phyloP scores from a whole-genome alignment of 2,797 vertebrate species.

The Cygnus olor region DNA sequence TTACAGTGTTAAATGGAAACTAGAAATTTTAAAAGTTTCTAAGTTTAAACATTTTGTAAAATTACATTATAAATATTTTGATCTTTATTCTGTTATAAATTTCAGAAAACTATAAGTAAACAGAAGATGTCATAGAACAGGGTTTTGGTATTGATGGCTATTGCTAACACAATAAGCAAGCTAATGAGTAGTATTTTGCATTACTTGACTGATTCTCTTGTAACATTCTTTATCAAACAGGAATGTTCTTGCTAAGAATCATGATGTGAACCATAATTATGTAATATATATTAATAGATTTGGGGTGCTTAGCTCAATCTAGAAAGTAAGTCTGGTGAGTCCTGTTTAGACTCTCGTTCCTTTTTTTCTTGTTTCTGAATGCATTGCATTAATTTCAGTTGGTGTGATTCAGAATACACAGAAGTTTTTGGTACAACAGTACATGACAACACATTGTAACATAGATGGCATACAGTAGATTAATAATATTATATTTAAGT shows the following conservation, averaged over 20 bases:
- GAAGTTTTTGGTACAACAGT: background rate
- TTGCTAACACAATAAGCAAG: background rate
- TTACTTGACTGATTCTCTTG: background rate
- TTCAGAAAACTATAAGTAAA: background rate
- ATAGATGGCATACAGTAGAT: background rate
- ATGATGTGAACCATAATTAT: background rate
- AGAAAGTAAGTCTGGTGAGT: background rate
- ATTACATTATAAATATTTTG: background rate
- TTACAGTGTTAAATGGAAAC: background rate
- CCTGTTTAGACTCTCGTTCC: background rate
- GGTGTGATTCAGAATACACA: background rate
- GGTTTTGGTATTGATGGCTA: background rate
- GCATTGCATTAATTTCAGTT: background rate
- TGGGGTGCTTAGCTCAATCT: background rate
- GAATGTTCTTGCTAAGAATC: background rate
- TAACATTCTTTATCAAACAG: background rate
- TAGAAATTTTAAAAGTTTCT: background rate
- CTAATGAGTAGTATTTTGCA: background rate
- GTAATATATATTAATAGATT: no score
- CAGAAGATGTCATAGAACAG: background rate
- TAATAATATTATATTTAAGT: background rate
- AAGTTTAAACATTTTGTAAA: background rate
- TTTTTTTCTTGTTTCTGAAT: background rate
- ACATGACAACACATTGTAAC: background rate
- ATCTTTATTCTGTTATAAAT: background rate